Evolutionary conservation across 2,888 invertebrate species (phyloP), one percentile per base, ranked within the genome.

Genomic region (Escarpia spicata): DNA sequence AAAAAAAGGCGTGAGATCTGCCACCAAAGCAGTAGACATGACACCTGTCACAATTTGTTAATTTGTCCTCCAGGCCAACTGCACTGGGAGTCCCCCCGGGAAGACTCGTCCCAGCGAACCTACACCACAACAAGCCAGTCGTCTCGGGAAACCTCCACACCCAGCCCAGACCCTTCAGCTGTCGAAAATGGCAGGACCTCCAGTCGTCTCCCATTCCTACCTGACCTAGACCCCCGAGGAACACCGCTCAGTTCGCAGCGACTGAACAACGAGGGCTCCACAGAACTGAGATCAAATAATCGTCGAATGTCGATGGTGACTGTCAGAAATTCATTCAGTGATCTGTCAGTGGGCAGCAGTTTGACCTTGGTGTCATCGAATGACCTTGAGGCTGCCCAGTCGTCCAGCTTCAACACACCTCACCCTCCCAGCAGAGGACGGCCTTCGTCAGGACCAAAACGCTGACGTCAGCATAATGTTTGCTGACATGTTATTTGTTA

Each of bases 51-150:
- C 52, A 9, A 52, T 12, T 52, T 52, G 52, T 52, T 26, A 26
- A 26, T 75, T 75, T 75, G 15, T 26, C 75, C 26, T 1, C 19
- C 75, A 75, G 75, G 75, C 75, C 75, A 75, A n/a, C 26, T 75
- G 75, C 75, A 75, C 75, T 75, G 75, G 75, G 75, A 75, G 75
- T 75, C 75, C 26, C 75, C 75, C 75, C 75, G 26, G 75, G 75
- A 75, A 26, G 75, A 75, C 75, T 19, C n/a, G n/a, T 75, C 75
- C 75, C 19, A 75, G 75, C 1, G n/a, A 26, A 75, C 75, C 75
- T 75, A 75, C 75, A 75, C 75, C 26, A 15, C 75, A 26, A 75
- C 19, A 15, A 75, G 4, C 75, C 26, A 75, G 6, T 75, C n/a
- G 0, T 75, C 26, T 75, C 19, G 75, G 19, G 19, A 75, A 26